Base-by-base conservation (phyloP, 2,113 vertebrate genomes). In the Pimephales promelas region DNA sequence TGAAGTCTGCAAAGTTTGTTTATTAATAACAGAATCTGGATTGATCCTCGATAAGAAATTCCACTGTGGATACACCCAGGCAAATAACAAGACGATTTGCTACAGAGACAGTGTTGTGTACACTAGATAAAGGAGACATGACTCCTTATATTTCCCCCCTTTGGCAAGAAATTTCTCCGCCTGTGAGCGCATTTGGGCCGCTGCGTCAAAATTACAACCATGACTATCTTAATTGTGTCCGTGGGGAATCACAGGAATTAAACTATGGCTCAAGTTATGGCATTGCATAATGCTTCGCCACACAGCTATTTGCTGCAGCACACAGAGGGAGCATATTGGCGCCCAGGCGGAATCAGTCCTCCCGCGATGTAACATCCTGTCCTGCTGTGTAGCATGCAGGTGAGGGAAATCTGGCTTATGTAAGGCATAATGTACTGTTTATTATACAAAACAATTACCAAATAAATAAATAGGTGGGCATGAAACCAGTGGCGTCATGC, bases 151-250 rank as follows among this genome's bases (percentile, higher is more conserved):
- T 64, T 85, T 85, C n/a, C 76, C 76, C 56, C 43, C 34, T 86
- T 54, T 84, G 79, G 73, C 82, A 81, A 74, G 24, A 66, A 16
- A 28, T 57, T 74, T 84, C 68, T 64, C 72, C 43, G 47, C 59
- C 74, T 79, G 74, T 36, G 13, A 86, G 83, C 18, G 52, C 76
- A 72, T 83, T 83, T 86, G 85, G 82, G 81, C 49, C 49, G n/a
- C 47, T 81, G 61, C 52, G 40, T 83, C 47, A 84, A 71, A 83
- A 57, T 78, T 88, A 83, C 81, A 83, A 87, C 76, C 85, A 81
- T 85, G 83, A 79, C 73, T 66, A 83, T 87, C 81, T 88, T 87
- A 87, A 87, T 87, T 85, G 73, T 66, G 49, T 81, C 85, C 76
- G 1, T 24, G 9, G 72, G 66, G 83, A 81, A 59, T 64, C 40